These are phyloP conservation scores for Antechinus stuartii DNA, from an alignment of 2,113 vertebrate genomes.

Conservation along the genomic window DNA sequence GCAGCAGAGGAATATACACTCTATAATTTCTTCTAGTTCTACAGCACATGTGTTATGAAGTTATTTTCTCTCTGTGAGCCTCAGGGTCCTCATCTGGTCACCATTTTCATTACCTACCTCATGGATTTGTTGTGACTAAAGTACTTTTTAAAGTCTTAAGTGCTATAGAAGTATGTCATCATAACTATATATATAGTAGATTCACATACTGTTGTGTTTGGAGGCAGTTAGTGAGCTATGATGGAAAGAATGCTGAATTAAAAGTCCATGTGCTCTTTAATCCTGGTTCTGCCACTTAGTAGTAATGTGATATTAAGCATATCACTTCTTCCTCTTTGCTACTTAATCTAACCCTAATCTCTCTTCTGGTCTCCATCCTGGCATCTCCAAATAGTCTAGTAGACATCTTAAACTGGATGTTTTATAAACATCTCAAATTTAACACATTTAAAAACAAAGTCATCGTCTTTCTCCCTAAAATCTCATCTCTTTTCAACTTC, in stretches of 20 bases:
- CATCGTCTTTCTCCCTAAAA: background rate
- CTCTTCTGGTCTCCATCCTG: background rate
- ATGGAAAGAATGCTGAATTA: background rate
- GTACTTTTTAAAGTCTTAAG: too few species aligned
- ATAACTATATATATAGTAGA: background rate
- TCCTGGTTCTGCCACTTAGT: background rate
- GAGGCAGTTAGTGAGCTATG: background rate
- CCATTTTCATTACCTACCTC: too few species aligned
- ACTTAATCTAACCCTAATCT: background rate
- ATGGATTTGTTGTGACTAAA: too few species aligned
- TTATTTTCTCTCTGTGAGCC: too few species aligned
- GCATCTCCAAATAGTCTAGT: background rate
- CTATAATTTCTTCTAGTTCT: too few species aligned
- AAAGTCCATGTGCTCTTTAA: background rate
- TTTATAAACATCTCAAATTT: background rate
- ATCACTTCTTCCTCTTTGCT: background rate
- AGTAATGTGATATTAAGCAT: background rate
- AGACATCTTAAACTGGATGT: background rate
- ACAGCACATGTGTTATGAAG: too few species aligned
- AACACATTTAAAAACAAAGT: background rate
- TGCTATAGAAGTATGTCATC: background rate
- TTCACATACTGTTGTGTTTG: background rate
- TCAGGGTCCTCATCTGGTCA: too few species aligned
- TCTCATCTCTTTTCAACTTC: background rate
- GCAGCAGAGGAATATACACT: too few species aligned